Conservation (phyloP, 2,797 vertebrate species). For the Malacoraja senta region DNA sequence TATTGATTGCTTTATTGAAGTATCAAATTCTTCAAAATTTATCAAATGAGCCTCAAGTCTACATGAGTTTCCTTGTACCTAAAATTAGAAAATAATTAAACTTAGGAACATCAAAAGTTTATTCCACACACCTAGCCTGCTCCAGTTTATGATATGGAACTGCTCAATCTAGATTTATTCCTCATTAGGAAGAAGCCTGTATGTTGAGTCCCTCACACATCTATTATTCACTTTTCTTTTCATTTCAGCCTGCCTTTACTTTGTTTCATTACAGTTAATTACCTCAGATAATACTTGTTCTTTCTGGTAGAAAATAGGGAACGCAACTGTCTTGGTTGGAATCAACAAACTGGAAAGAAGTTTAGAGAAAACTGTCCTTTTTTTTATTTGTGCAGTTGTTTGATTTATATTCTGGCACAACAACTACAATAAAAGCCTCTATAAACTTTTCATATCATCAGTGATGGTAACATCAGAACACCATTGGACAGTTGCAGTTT, state of each 20-base stretch:
- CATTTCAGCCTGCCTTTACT: too few species aligned
- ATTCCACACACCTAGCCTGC: too few species aligned
- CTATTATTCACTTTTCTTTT: too few species aligned
- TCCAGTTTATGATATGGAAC: not conserved
- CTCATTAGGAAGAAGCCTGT: not conserved
- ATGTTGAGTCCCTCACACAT: not conserved
- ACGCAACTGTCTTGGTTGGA: not conserved
- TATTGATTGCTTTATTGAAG: not conserved
- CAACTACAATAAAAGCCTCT: not conserved
- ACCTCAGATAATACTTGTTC: too few species aligned
- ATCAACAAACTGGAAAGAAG: not conserved
- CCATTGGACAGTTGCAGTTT: not conserved
- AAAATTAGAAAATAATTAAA: not conserved
- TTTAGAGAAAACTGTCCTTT: not conserved
- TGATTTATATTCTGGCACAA: not conserved
- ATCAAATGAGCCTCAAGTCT: not conserved
- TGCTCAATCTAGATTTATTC: not conserved
- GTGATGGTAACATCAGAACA: not conserved
- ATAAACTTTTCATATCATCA: not conserved
- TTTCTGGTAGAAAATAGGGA: not conserved
- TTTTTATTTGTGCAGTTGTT: not conserved
- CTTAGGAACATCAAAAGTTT: not conserved
- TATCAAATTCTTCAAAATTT: not conserved
- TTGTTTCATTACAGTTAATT: too few species aligned
- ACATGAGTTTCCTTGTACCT: not conserved